phyloP scores from a whole-genome alignment of 2,797 vertebrate species.

The Pangasius djambal region DNA sequence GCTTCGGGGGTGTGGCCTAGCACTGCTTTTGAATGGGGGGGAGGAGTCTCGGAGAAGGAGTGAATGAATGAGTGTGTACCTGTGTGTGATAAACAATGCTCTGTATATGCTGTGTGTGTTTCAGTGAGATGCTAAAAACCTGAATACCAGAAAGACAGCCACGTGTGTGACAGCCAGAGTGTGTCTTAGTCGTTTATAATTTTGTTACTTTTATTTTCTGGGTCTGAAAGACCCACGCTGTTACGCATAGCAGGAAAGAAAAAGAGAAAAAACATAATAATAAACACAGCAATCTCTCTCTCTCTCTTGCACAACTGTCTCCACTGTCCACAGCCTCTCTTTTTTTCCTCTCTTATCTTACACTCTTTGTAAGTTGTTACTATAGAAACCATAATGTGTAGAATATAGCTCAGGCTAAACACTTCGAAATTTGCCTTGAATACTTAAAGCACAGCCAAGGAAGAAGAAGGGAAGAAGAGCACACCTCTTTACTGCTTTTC shows the following conservation, averaged over 20 bases:
- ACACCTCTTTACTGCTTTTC: constrained; percentile 85
- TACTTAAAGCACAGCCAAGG: neutral
- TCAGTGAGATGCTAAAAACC: neutral
- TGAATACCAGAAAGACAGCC: neutral
- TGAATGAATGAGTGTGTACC: neutral
- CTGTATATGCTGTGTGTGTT: too few relatives aligned
- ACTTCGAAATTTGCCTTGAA: neutral
- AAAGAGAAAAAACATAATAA: neutral
- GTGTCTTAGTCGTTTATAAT: neutral
- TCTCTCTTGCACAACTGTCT: neutral
- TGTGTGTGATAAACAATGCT: neutral
- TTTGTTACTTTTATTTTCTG: neutral
- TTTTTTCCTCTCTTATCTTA: neutral
- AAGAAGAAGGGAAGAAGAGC: neutral
- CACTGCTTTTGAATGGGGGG: neutral
- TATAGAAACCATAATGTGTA: neutral
- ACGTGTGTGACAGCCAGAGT: neutral
- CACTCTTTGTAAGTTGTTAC: neutral
- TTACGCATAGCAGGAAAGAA: neutral
- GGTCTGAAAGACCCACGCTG: neutral
- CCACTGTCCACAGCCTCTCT: neutral
- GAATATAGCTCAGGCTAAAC: neutral
- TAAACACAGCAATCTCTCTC: neutral
- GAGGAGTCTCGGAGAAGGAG: neutral
- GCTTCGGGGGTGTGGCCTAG: neutral